Evolutionary conservation across 2,113 vertebrate species (phyloP).

Genomic region (Seriola quinqueradiata): DNA sequence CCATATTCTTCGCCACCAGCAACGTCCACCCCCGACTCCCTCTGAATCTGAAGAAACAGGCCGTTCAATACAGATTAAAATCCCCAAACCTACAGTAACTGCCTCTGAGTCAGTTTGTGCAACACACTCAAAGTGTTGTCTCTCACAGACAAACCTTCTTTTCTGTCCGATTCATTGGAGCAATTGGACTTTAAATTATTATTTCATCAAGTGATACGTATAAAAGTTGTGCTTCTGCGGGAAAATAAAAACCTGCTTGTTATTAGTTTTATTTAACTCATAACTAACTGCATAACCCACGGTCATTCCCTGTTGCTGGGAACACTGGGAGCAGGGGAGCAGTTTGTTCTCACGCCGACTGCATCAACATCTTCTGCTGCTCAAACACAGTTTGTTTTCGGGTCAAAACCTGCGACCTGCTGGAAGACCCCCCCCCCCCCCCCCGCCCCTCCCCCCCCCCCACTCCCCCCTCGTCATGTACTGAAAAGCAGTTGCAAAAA

Average conservation of each 20-base stretch:
- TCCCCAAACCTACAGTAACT: neutral
- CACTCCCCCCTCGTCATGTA: neutral
- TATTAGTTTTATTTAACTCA: neutral
- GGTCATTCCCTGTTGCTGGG: neutral
- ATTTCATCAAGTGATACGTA: constrained; percentile 1
- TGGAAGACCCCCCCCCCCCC: neutral
- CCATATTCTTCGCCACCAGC: constrained; percentile 32
- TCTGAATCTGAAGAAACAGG: constrained; percentile 36
- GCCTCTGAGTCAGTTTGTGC: constrained; percentile 10
- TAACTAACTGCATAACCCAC: neutral
- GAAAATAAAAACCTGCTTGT: neutral
- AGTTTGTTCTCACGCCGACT: neutral
- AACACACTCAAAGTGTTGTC: neutral
- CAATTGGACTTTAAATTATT: neutral
- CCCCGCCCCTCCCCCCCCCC: neutral
- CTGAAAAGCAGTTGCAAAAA: neutral
- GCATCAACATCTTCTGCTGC: neutral
- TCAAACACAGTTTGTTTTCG: neutral
- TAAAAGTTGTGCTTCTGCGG: neutral
- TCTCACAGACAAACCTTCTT: neutral
- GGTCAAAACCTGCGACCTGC: neutral
- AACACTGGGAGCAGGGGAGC: constrained; percentile 3
- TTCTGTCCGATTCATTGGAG: neutral
- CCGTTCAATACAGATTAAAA: constrained; percentile 56
- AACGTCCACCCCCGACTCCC: constrained; percentile 45